Evolutionary conservation across 37 sponge, comb jelly and placozoan genomes (phyloP), one percentile per base, ranked within the genome.

Genomic region (Tethya wilhelma): DNA sequence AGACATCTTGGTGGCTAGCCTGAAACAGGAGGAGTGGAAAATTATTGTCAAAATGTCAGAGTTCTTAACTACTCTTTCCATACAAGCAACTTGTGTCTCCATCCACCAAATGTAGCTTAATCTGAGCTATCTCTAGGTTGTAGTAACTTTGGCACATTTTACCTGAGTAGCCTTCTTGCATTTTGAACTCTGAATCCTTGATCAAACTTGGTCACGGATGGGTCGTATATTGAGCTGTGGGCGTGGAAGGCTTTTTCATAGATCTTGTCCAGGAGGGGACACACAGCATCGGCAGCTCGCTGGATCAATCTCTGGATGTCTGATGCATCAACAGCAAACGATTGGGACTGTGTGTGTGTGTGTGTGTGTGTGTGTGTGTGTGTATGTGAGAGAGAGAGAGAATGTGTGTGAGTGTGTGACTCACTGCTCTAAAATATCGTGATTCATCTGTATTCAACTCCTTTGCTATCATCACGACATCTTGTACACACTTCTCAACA

Each of bases 201-300:
- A 31, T 86, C 92, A 67, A 44, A 91, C 42, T 86, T 91, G 41
- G 72, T 68, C 41, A 79, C 56, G 4, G 91, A 46, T 44, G 69
- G 64, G 25, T 73, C 75, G 31, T 73, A 67, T 31, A 80, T 65
- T 29, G 79, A 68, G 33, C 73, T 43, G 67, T 91, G 64, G 2
- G 92, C 58, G 0, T 45, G 49, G 56, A 91, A 68, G 17, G 92
- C 92, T 64, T 91, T 91, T 71, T 83, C 75, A 32, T 83, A 91
- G 42, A 91, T 69, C 60, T 67, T 71, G 56, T 91, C 87, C 60
- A 91, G 19, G 26, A 91, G 79, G 1, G 87, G 83, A 12, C 55
- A 2, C 22, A 91, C 63, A 1, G 79, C 87, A n/a, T 82, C 84
- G 0, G 37, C 45, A 26, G 92, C 92, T 79, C 92, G 41, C n/a